A percentile compares a stretch with the other conserved stretches of the same genome.
phyloP scores from a whole-genome alignment of 1,140 invertebrate genomes.

The Listronotus oregonensis region DNA sequence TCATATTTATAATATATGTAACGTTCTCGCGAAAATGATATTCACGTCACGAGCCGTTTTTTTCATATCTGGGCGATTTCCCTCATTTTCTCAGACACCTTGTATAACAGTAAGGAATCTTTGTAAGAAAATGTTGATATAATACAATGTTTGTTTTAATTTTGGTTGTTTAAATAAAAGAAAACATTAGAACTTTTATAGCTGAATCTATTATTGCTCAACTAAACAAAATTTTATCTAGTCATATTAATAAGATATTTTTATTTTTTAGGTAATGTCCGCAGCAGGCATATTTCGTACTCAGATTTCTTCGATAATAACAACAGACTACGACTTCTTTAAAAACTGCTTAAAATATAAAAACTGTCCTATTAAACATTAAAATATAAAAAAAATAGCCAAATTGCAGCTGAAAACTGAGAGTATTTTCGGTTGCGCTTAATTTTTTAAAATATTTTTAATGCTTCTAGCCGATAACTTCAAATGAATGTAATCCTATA shows the following conservation, averaged over 20 bases:
- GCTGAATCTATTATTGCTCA: no score
- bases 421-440: conserved; percentile 12
- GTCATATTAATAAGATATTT: neutral
- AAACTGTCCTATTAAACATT: conserved; percentile 1
- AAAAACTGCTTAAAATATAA: neutral
- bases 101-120: no score
- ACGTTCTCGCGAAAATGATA: no score
- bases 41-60: no score
- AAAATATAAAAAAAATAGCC: neutral
- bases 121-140: no score
- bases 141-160: no score
- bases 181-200: no score
- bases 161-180: no score
- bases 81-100: no score
- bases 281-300: neutral
- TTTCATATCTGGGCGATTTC: no score
- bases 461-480: conserved; percentile 5
- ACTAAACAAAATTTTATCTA: no score
- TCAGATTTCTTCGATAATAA: conserved; percentile 7
- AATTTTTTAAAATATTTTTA: conserved; percentile 3
- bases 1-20: no score
- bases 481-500: conserved; percentile 7
- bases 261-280: conserved; percentile 9
- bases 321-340: neutral
- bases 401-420: conserved; percentile 21